phyloP scores from a whole-genome alignment of 2,797 vertebrate species.

The Pristis pectinata region DNA sequence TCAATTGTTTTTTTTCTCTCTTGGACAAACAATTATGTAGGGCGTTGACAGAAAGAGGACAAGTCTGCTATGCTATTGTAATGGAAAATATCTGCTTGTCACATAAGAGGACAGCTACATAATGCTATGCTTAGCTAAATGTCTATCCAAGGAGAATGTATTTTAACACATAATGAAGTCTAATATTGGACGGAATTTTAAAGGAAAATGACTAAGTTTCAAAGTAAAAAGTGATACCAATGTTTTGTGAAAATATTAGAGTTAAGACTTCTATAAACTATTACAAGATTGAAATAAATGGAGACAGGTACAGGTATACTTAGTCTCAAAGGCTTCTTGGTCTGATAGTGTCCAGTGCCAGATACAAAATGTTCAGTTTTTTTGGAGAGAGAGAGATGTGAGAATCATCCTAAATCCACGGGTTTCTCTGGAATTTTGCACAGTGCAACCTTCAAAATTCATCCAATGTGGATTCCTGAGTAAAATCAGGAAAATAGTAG shows the following conservation, averaged over 20 bases:
- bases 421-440: no score
- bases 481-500: neutral
- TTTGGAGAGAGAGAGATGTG: neutral
- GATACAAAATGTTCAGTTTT: neutral
- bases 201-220: neutral
- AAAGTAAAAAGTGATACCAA: neutral
- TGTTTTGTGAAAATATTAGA: neutral
- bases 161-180: constrained; percentile 9
- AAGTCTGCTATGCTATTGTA: neutral
- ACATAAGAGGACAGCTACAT: constrained; percentile 24
- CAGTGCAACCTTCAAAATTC: neutral
- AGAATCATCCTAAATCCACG: neutral
- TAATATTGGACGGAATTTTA: neutral
- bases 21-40: constrained; percentile 10
- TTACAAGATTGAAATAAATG: neutral
- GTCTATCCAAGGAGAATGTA: neutral
- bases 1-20: constrained; percentile 20
- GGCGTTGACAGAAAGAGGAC: constrained; percentile 24
- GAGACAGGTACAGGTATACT: neutral
- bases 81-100: constrained; percentile 33
- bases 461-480: neutral
- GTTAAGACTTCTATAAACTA: neutral
- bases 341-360: neutral
- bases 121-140: constrained; percentile 24
- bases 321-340: neutral